Conservation (phyloP, 2,888 invertebrate genomes). For the Phyllotreta striolata region DNA sequence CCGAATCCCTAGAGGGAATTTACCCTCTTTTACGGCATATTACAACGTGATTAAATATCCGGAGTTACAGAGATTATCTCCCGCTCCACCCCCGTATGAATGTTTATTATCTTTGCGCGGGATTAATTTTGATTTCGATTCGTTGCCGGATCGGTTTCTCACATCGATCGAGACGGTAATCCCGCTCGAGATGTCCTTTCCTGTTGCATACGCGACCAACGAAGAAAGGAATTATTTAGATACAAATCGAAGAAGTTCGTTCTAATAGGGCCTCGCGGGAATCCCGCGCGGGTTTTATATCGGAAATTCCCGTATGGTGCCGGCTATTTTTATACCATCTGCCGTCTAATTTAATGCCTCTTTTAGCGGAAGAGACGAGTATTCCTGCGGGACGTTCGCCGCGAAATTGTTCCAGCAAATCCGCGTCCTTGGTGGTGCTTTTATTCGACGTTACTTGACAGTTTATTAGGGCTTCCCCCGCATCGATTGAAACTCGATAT, state of each 20-base stretch:
- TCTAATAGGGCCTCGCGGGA: no score
- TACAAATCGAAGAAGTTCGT: no score
- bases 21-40: slow-evolving; percentile 56
- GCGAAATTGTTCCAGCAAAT: slow-evolving; percentile 54
- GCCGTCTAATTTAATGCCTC: slow-evolving; percentile 50
- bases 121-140: no score
- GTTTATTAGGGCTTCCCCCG: slow-evolving; percentile 45
- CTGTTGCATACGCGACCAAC: no score
- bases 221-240: no score
- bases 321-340: slow-evolving; percentile 50
- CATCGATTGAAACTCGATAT: slow-evolving; percentile 50
- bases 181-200: no score
- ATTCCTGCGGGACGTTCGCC: slow-evolving; percentile 42
- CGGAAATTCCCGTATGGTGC: slow-evolving; percentile 35
- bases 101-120: no score
- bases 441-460: slow-evolving; percentile 48
- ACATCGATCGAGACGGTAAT: no score
- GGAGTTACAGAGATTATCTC: slow-evolving; percentile 46
- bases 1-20: slow-evolving; percentile 49
- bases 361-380: slow-evolving; percentile 27
- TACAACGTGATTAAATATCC: slow-evolving; percentile 59
- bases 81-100: slow-evolving; percentile 20
- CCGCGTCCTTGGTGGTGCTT: slow-evolving; percentile 49
- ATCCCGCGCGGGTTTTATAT: slow-evolving; percentile 26
- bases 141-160: no score